These are phyloP conservation scores for Pemphredon lugubris DNA, from an alignment of 2,888 invertebrate genomes.

Conservation along the genomic window DNA sequence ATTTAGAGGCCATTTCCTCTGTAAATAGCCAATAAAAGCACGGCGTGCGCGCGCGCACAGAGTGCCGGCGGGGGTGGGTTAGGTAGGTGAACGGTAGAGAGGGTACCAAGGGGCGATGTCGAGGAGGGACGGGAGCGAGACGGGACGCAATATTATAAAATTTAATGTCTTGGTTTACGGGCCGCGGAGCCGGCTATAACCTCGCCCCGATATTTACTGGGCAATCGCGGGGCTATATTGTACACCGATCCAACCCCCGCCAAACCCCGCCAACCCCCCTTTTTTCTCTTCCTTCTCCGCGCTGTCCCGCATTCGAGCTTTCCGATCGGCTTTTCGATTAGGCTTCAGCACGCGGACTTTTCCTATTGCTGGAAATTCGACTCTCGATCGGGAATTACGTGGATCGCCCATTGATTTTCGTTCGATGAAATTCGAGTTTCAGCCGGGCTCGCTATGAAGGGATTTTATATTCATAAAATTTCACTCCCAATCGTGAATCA, in stretches of 20 bases:
- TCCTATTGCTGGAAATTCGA: not conserved
- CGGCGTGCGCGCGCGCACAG: slow-evolving; percentile 62
- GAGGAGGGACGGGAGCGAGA: slow-evolving; percentile 66
- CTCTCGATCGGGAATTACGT: too few species aligned
- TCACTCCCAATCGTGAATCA: too few species aligned
- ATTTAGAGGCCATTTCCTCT: slow-evolving; percentile 81
- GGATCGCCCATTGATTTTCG: too few species aligned
- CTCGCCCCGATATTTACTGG: slow-evolving; percentile 78
- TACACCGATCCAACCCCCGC: slow-evolving; percentile 48
- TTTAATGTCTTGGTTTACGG: slow-evolving; percentile 81
- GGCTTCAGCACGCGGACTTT: not conserved
- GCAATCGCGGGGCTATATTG: slow-evolving; percentile 75
- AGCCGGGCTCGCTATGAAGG: too few species aligned
- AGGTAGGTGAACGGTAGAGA: slow-evolving; percentile 36
- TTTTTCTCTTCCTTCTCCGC: slow-evolving; percentile 12
- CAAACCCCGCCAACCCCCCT: slow-evolving; percentile 7
- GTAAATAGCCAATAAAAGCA: slow-evolving; percentile 81
- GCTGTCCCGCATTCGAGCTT: slow-evolving; percentile 28
- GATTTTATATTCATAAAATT: too few species aligned
- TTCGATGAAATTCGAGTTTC: too few species aligned
- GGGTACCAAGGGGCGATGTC: slow-evolving; percentile 49
- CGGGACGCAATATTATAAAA: slow-evolving; percentile 80
- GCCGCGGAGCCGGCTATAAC: slow-evolving; percentile 77
- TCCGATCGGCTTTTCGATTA: slow-evolving; percentile 19
- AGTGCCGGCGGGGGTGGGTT: slow-evolving; percentile 49